Conservation (phyloP, 2,888 invertebrate species). For the Melinopterus prodromus region DNA sequence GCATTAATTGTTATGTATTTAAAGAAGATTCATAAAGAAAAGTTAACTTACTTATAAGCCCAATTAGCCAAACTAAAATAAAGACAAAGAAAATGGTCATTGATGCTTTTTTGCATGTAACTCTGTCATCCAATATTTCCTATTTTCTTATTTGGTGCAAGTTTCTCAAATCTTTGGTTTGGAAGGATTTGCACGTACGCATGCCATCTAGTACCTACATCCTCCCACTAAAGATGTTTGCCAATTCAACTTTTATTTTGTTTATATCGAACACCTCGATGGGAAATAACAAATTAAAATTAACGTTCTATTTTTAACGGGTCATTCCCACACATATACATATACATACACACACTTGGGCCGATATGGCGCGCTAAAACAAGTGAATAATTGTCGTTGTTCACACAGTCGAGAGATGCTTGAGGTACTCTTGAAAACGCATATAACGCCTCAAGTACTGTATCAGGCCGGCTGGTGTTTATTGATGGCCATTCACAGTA, state of each 20-base stretch:
- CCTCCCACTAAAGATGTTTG: not conserved
- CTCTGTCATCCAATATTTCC: no score
- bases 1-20: no score
- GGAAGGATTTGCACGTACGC: no score
- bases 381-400: not conserved
- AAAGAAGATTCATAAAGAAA: no score
- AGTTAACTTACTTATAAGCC: no score
- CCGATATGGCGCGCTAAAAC: not conserved
- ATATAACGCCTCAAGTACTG: not conserved
- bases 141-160: no score
- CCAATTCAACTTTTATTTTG: not conserved
- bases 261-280: not conserved
- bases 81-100: no score
- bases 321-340: not conserved
- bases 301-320: not conserved
- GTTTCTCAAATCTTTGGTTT: no score
- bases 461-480: not conserved
- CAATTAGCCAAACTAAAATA: no score
- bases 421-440: not conserved
- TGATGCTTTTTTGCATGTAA: no score
- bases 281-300: not conserved
- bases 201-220: not conserved
- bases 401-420: not conserved
- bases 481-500: not conserved
- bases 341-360: not conserved